Base-by-base conservation (phyloP, 2,797 vertebrate species). In the Enteromius radiatus region DNA sequence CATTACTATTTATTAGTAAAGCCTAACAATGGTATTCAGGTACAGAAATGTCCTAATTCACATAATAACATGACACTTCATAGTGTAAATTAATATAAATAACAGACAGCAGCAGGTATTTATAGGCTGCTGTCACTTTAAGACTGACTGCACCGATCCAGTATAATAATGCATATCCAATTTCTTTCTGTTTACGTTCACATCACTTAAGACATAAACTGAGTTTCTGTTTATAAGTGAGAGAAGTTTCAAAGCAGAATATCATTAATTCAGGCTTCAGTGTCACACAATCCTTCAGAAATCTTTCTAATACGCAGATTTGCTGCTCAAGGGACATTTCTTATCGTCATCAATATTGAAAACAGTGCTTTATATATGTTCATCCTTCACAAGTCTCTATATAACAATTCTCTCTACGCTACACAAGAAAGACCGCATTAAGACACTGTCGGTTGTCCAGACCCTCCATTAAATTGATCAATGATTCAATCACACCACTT, bases 401-500 rank as follows among this genome's bases (percentile, higher is more conserved):
- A 63, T 45, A 8, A 76, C 23, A 31, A 8, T 76, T 76, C 36
- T 76, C 21, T 26, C 56, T 63, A 15, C 9, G 2, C 75, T 45
- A 12, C 17, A 41, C 9, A 19, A 31, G 47, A 54, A 26, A 64
- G 14, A 43, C 23, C 28, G 43, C 59, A 81, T 59, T 17, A 82
- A 76, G 47, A 75, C 36, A n/a, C 61, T 28, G 19, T 11, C 15
- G 56, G 73, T 21, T 65, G 43, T 75, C 45, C 59, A 76, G 45
- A 76, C 73, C 33, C 33, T 76, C 63, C 63, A 82, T 82, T 82
- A 82, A 76, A 76, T 52, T 82, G 73, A 82, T 82, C 73, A 76
- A 82, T 82, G 80, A 75, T 76, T 82, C 64, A 82, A 76, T 76
- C 17, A 45, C 49, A 68, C 11, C 28, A 54, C 68, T 84, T 78